Evolutionary conservation across 1,140 invertebrate species (phyloP).

Genomic region (Trichoplusia ni): DNA sequence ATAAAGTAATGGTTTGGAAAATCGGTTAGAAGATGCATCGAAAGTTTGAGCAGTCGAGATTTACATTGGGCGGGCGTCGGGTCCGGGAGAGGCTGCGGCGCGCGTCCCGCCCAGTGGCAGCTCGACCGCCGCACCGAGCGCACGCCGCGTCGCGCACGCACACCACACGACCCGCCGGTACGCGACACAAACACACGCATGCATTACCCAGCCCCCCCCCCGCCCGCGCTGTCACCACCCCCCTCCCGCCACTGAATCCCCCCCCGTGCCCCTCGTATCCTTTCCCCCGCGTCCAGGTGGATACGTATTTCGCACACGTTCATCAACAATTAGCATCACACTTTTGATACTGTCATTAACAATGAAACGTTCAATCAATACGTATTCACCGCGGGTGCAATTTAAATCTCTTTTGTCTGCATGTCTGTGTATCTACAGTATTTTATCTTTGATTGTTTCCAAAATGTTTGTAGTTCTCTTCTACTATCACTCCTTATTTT

Average conservation of each 20-base stretch:
- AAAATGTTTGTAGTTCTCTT: slow-evolving; percentile 1
- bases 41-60: slow-evolving; percentile 44
- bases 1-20: background rate
- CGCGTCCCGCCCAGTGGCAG: slow-evolving; percentile 60
- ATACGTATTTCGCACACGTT: slow-evolving; percentile 66
- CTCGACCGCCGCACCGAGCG: slow-evolving; percentile 69
- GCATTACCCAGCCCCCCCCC: slow-evolving; percentile 36
- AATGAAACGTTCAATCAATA: slow-evolving; percentile 11
- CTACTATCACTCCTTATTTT: background rate
- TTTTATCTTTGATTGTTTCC: background rate
- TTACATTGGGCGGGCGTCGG: slow-evolving; percentile 53
- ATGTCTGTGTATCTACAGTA: slow-evolving; percentile 14
- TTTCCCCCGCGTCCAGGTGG: slow-evolving; percentile 51
- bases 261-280: slow-evolving; percentile 13
- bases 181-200: slow-evolving; percentile 63
- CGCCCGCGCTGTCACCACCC: slow-evolving; percentile 15
- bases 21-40: slow-evolving; percentile 37
- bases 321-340: slow-evolving; percentile 32
- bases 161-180: slow-evolving; percentile 66
- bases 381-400: slow-evolving; percentile 23
- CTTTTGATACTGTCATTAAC: slow-evolving; percentile 20
- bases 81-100: slow-evolving; percentile 60
- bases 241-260: slow-evolving; percentile 31
- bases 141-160: slow-evolving; percentile 69
- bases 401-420: slow-evolving; percentile 16